Conservation (phyloP, 2,113 vertebrate species). For the Philantomba maxwellii region DNA sequence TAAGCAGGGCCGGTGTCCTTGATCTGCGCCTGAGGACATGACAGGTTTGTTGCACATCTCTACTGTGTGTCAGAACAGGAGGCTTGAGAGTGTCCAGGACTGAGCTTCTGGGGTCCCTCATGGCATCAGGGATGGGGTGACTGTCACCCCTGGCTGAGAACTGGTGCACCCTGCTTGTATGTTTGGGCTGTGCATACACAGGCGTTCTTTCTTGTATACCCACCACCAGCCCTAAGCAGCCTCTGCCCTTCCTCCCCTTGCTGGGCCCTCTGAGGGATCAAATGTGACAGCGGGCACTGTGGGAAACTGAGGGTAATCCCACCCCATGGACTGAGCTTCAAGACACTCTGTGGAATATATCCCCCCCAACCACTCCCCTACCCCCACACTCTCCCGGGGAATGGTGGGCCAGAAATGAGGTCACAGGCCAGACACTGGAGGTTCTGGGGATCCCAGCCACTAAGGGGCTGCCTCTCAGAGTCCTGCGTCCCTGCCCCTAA, state of each 20-base stretch:
- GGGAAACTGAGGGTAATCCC: not conserved
- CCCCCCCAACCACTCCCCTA: not conserved
- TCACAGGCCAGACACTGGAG: not conserved
- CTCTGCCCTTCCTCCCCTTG: too few species aligned
- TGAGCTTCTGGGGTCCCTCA: not conserved
- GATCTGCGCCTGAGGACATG: fast-evolving
- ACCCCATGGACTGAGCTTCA: not conserved
- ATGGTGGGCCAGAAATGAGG: not conserved
- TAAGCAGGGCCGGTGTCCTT: not conserved
- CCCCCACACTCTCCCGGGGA: not conserved
- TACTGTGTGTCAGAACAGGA: not conserved
- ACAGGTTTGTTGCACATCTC: not conserved
- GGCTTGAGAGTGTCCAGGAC: not conserved
- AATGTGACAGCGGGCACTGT: not conserved
- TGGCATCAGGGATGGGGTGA: fast-evolving
- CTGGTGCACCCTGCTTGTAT: fast-evolving
- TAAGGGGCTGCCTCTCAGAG: not conserved
- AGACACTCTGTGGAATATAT: not conserved
- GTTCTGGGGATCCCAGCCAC: not conserved
- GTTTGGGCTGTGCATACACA: not conserved
- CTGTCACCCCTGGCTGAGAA: not conserved
- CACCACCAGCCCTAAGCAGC: not conserved
- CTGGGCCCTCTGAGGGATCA: not conserved
- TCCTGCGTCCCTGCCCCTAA: not conserved
- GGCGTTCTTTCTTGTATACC: not conserved